phyloP scores from a whole-genome alignment of 2,797 vertebrate species.

The Xenops minutus region DNA sequence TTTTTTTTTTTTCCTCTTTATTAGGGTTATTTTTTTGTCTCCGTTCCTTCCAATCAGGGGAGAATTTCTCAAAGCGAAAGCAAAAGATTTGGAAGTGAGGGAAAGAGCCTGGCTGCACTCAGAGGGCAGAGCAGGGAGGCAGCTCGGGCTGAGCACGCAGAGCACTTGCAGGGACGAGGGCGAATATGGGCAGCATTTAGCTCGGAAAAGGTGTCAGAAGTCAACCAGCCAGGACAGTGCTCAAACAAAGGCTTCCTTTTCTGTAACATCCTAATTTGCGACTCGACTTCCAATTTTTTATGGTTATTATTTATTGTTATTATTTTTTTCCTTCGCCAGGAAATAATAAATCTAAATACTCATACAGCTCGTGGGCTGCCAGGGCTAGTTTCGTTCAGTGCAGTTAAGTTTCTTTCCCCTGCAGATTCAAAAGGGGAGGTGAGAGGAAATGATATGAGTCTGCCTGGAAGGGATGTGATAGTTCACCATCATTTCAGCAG shows the following conservation, averaged over 20 bases:
- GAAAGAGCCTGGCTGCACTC: background rate
- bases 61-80: background rate
- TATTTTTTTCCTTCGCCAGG: background rate
- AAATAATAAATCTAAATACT: background rate
- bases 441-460: background rate
- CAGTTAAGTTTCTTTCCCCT: background rate
- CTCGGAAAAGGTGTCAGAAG: conserved; percentile 25
- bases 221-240: background rate
- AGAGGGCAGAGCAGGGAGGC: background rate
- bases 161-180: background rate
- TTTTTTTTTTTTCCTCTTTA: background rate
- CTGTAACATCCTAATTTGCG: background rate
- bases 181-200: background rate
- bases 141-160: background rate
- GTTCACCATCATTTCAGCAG: background rate
- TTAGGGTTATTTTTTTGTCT: background rate
- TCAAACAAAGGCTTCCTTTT: background rate
- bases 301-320: background rate
- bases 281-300: background rate
- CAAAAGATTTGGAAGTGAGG: background rate
- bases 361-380: background rate
- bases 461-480: background rate
- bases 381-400: background rate
- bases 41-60: background rate
- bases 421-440: background rate